phyloP scores from a whole-genome alignment of 2,113 vertebrate genomes.

The Eretmodus cyanostictus region DNA sequence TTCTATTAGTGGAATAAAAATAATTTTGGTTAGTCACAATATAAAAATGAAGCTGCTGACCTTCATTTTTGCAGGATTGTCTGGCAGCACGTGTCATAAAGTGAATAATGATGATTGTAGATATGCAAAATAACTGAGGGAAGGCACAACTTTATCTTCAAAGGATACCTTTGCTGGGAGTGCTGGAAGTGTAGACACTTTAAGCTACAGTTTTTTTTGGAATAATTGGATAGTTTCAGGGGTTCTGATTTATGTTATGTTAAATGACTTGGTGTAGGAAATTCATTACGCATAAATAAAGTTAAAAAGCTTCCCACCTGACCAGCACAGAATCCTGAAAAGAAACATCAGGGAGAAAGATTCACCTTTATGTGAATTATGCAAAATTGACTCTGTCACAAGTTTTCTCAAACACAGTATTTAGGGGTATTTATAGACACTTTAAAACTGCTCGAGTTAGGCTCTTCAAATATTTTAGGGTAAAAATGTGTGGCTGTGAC shows the following conservation, averaged over 20 bases:
- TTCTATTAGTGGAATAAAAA: background rate
- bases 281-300: background rate
- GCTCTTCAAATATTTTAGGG: background rate
- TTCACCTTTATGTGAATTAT: background rate
- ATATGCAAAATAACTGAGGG: background rate
- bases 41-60: background rate
- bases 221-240: background rate
- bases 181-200: background rate
- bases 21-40: background rate
- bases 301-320: background rate
- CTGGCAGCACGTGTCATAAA: background rate
- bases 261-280: background rate
- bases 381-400: background rate
- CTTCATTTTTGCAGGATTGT: background rate
- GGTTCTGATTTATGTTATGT: background rate
- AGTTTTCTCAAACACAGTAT: background rate
- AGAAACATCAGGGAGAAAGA: background rate
- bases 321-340: background rate
- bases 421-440: background rate
- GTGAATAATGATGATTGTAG: background rate
- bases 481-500: background rate
- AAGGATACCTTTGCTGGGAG: background rate
- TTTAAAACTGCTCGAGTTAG: background rate
- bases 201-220: background rate
- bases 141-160: background rate